Evolutionary conservation across 2,888 invertebrate species (phyloP), one percentile per base, ranked within the genome.

Genomic region (Iphiclides podalirius): DNA sequence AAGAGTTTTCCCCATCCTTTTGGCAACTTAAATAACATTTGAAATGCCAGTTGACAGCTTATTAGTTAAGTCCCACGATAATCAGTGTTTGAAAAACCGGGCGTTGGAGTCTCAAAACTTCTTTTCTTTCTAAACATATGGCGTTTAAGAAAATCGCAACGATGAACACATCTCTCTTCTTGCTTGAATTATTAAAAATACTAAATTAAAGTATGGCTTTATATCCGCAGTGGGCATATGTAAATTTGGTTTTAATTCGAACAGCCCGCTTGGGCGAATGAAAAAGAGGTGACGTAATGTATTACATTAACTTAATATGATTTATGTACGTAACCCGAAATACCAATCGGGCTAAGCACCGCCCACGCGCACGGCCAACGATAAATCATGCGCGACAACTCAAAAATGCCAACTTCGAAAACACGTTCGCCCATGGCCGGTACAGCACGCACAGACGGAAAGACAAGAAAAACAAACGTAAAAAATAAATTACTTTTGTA

Each of bases 401-500:
- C 84, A 86, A 88, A 88, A 87, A 87, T 83, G 87, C 85, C 85
- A 84, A 86, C 86, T 80, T 80, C 79, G 82, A 84, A 84, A 87
- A 86, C 86, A 85, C 84, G 85, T 76, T 81, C 74, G 79, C 75
- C 76, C 69, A 67, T 70, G 79, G 73, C 79, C 86, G 78, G 84
- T 84, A 81, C 84, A 69, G 77, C 78, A 82, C 83, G 84, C 82
- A 80, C 79, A 81, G 75, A 77, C 69, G 79, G 69, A 78, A 81
- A 83, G 80, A 82, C 81, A 83, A 84, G 86, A 84, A 86, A 87
- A 87, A 87, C 83, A 87, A 86, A 86, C 79, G 75, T 72, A 85
- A 86, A 87, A 86, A 86, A 87, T 85, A 86, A 86, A 88, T 87
- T 81, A 87, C 87, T 84, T 87, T 88, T 85, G 88, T 88, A 82